Conservation (phyloP, 2,888 invertebrate species). For the Drosophila prolongata region DNA sequence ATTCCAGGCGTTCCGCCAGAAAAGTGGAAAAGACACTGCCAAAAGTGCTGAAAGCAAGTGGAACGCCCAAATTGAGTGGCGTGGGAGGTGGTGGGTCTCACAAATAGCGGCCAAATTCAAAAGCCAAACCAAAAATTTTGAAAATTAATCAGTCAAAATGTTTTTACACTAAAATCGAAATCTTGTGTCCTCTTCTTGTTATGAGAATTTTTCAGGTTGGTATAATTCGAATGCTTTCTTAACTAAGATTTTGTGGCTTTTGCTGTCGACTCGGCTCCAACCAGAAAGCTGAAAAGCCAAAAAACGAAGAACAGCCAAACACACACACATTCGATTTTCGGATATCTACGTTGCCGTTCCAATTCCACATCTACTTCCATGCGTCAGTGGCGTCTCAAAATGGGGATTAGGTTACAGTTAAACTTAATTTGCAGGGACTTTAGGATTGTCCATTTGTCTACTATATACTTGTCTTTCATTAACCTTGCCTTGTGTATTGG, state of each 20-base stretch:
- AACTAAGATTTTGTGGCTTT: background rate
- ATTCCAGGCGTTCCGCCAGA: conserved; percentile 24
- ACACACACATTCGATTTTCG: conserved; percentile 22
- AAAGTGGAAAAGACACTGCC: background rate
- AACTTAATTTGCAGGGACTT: too few relatives aligned
- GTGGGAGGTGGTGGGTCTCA: conserved; percentile 13
- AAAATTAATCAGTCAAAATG: too few relatives aligned
- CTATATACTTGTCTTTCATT: too few relatives aligned
- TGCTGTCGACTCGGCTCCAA: conserved; percentile 16
- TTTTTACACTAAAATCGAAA: background rate
- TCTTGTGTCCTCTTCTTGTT: background rate
- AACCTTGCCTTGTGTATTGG: too few relatives aligned
- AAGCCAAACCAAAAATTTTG: too few relatives aligned
- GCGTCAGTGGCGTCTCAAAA: conserved; percentile 7
- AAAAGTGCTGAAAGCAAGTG: too few relatives aligned
- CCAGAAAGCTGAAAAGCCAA: conserved; percentile 1
- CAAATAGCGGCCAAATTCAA: too few relatives aligned
- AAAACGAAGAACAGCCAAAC: conserved; percentile 3
- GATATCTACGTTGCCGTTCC: conserved; percentile 33
- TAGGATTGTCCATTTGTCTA: too few relatives aligned
- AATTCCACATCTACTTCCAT: conserved; percentile 34
- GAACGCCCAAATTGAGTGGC: background rate
- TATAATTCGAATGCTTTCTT: background rate
- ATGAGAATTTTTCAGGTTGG: conserved; percentile 5
- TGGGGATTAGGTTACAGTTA: conserved; percentile 2